Percentiles rank a stretch among this genome's conserved stretches.
phyloP scores from a whole-genome alignment of 2,113 vertebrate species.

The Capra hircus region DNA sequence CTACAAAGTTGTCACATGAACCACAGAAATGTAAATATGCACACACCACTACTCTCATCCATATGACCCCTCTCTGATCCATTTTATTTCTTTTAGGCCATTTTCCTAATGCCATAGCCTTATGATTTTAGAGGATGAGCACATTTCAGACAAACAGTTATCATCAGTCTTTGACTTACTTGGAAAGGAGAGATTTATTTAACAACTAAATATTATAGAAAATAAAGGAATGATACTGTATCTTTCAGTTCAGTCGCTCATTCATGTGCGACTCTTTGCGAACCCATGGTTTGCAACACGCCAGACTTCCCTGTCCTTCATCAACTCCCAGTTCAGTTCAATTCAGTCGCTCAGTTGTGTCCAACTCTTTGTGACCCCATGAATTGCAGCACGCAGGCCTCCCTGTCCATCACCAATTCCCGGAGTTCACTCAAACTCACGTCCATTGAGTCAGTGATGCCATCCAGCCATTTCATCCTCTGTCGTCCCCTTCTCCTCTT shows the following conservation, averaged over 20 bases:
- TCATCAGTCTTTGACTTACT: not conserved
- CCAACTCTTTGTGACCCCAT: too few species aligned
- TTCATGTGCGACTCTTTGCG: rapidly evolving
- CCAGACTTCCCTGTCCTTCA: not conserved
- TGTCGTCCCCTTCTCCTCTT: too few species aligned
- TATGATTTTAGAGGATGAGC: not conserved
- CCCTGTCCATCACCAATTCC: too few species aligned
- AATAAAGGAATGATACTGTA: not conserved
- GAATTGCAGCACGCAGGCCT: too few species aligned
- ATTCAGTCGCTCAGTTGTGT: too few species aligned
- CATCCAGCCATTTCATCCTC: too few species aligned
- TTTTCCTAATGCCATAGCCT: not conserved
- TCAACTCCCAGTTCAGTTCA: not conserved
- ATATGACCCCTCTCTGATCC: not conserved
- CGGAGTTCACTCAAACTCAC: too few species aligned
- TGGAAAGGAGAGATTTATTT: not conserved
- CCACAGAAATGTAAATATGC: not conserved
- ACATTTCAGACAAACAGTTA: not conserved
- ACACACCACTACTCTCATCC: not conserved
- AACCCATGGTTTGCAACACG: not conserved
- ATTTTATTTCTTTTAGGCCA: not conserved
- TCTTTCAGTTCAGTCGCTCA: not conserved
- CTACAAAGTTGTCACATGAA: not conserved
- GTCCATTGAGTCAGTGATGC: rapidly evolving
- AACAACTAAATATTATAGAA: not conserved